These are phyloP conservation scores for Melospiza georgiana DNA, from an alignment of 2,113 vertebrate species.

Conservation along the genomic window DNA sequence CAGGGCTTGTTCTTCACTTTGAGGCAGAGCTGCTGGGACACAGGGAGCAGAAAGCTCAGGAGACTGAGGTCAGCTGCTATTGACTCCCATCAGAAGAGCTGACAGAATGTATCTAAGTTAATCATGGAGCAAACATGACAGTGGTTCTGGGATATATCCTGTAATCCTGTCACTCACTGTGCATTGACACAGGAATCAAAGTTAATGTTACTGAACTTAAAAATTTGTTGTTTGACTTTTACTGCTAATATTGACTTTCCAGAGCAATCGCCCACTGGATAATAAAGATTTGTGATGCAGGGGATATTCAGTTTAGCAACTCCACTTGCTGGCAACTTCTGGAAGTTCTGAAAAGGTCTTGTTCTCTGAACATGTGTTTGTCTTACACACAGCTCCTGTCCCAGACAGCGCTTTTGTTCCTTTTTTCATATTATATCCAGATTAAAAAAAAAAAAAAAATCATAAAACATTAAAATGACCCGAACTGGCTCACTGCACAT, in stretches of 20 bases:
- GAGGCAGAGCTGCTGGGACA: not conserved
- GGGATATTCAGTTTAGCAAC: not conserved
- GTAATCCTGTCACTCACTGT: not conserved
- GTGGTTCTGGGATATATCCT: not conserved
- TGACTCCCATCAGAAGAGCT: not conserved
- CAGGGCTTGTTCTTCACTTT: not conserved
- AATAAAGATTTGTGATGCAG: not conserved
- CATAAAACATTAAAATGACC: not conserved
- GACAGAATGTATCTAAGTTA: not conserved
- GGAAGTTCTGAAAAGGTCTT: not conserved
- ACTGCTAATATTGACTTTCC: not conserved
- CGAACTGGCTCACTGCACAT: not conserved
- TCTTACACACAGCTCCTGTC: not conserved
- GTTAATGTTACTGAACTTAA: not conserved
- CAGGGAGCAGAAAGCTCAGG: not conserved
- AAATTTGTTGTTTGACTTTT: not conserved
- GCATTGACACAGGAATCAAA: not conserved
- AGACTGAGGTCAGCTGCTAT: not conserved
- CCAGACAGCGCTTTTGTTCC: not conserved
- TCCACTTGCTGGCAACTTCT: not conserved
- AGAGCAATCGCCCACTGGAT: not conserved
- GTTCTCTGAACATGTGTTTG: not conserved
- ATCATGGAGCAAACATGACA: not conserved
- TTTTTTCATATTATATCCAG: not conserved
- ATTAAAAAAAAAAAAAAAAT: not conserved